Percentiles rank a stretch among this genome's conserved stretches.
Conservation (phyloP, 2,797 vertebrate genomes). For the Pyrrhura leucotis region DNA sequence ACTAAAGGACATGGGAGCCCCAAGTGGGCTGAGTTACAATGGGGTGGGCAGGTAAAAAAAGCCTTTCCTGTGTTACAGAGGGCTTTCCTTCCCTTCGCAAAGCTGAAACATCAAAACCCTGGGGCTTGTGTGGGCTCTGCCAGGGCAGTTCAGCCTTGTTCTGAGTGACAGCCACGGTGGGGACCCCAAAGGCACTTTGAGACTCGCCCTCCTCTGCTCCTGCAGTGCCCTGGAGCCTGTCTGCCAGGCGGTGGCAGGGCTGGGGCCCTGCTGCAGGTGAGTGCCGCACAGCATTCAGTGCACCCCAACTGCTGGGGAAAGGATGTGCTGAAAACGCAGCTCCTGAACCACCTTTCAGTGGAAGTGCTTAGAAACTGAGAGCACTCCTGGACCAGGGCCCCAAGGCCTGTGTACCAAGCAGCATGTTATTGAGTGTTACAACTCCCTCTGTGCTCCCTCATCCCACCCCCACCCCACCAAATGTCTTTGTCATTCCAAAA, state of each 20-base stretch:
- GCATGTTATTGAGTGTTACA: neutral
- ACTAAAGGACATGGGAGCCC: neutral
- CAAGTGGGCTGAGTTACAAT: neutral
- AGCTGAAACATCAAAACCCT: neutral
- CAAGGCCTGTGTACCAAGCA: neutral
- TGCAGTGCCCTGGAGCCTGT: neutral
- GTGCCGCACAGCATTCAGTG: accelerated
- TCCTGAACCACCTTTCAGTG: neutral
- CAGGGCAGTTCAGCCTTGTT: neutral
- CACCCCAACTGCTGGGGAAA: neutral
- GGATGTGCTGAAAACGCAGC: neutral
- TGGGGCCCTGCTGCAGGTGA: neutral
- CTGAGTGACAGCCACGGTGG: neutral
- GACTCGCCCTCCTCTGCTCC: neutral
- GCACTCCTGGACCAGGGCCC: neutral
- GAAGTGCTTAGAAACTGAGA: neutral
- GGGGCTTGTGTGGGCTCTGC: neutral
- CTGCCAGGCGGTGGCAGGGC: neutral
- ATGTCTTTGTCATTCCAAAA: neutral
- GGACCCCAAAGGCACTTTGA: neutral
- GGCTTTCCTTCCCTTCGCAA: neutral
- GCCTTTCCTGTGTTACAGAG: neutral
- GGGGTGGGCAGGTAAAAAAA: neutral
- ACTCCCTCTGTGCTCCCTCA: neutral
- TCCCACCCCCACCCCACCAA: neutral